Percentiles rank a stretch among this genome's conserved stretches.
Conservation (phyloP, 1,140 invertebrate species). For the Cydia amplana region DNA sequence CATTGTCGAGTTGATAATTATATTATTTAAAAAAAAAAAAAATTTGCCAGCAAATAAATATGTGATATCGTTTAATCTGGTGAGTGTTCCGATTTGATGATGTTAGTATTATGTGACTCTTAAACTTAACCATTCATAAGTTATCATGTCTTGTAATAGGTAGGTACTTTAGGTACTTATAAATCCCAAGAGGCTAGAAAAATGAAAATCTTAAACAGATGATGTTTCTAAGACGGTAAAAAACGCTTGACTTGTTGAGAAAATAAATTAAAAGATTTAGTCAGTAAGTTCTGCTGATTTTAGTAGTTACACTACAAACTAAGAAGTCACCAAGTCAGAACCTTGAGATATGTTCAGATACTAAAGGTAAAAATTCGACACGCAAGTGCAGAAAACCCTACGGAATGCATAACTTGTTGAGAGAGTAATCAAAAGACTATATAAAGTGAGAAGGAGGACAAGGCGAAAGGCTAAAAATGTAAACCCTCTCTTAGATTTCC, state of each 20-base stretch:
- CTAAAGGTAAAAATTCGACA: conserved; percentile 59
- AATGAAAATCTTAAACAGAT: too few species aligned
- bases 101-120: background rate
- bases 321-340: too few species aligned
- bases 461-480: conserved; percentile 78
- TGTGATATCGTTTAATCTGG: too few species aligned
- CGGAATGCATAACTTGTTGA: conserved; percentile 79
- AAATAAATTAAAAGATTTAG: background rate
- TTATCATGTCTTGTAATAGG: too few species aligned
- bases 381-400: conserved; percentile 63
- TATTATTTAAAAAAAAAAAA: too few species aligned
- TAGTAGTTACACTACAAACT: background rate
- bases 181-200: background rate
- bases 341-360: too few species aligned
- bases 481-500: conserved; percentile 75
- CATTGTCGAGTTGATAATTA: too few species aligned
- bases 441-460: conserved; percentile 76
- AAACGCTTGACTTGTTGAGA: background rate
- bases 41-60: too few species aligned
- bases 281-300: background rate
- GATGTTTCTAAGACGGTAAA: background rate
- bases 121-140: background rate
- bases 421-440: conserved; percentile 79
- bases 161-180: background rate
- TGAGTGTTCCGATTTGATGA: background rate